Evolutionary conservation across 2,797 vertebrate species (phyloP), one percentile per base, ranked within the genome.

Genomic region (Chloroceryle amazona): DNA sequence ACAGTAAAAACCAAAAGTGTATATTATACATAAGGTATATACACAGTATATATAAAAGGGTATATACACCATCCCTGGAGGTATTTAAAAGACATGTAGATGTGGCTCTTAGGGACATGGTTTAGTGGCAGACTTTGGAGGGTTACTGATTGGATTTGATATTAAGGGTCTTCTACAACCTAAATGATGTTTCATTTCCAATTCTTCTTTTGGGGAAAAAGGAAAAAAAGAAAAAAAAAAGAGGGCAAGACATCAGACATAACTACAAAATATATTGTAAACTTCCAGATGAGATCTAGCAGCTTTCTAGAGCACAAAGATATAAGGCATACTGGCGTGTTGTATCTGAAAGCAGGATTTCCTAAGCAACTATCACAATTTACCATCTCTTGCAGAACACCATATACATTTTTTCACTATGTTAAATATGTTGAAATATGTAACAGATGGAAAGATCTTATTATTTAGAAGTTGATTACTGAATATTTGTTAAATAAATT

Each of bases 61-160:
- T 52, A 52, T 52, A 52, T 52, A 52, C 6, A 26, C 39, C 25
- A 8, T 21, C 35, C 42, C 75, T 47, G 67, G 18, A 75, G 19
- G 7, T 13, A 39, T 55, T 70, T 29, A 8, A 14, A 66, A 60
- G 39, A n/a, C 1, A 1, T 22, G 11, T 11, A 75, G 13, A 65
- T 0, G 0, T 20, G 37, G 17, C 2, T 4, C 29, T 29, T 26
- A 11, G n/a, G 35, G 54, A 62, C 2, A 4, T 3, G 14, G 4
- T 26, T 68, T 51, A 55, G 21, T 7, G 22, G 3, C 11, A 6
- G n/a, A 17, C 41, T 81, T 42, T 47, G 46, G 1, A 1, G 44
- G 6, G 5, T 41, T 33, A 55, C 67, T 0, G 1, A 14, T 0
- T 72, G 20, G 14, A 33, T 41, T 57, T 5, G 1, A 65, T 25